Conservation (phyloP, 2,888 invertebrate species). For the Mechanitis mazaeus region DNA sequence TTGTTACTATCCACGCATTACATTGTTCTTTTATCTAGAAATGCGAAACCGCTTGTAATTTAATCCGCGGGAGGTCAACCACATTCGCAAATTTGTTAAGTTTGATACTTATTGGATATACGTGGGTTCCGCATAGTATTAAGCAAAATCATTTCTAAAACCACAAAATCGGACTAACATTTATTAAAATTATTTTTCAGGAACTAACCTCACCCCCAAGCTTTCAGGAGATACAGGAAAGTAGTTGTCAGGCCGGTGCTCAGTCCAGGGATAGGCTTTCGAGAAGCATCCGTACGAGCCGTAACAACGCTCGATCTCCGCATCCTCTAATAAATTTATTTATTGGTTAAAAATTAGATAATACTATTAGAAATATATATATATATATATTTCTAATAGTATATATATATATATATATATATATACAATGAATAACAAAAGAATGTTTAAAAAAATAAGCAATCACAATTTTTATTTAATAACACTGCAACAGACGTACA, state of each 20-base stretch:
- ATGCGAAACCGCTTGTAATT: too few species aligned
- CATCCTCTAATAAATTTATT: slow-evolving; percentile 49
- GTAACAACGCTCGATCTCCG: slow-evolving; percentile 81
- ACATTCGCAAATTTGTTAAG: too few species aligned
- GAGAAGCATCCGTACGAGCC: slow-evolving; percentile 89
- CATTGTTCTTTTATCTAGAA: too few species aligned
- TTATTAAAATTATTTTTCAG: too few species aligned
- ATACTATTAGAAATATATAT: slow-evolving; percentile 10
- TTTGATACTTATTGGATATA: too few species aligned
- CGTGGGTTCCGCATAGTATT: neutral
- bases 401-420: slow-evolving; percentile 3
- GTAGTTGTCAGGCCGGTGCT: slow-evolving; percentile 85
- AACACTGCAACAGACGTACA: too few species aligned
- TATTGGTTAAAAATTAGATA: slow-evolving; percentile 6
- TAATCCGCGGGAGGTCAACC: too few species aligned
- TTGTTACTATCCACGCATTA: neutral
- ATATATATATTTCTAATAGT: too few species aligned
- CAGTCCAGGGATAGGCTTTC: slow-evolving; percentile 86
- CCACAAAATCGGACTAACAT: too few species aligned
- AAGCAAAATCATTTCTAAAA: too few species aligned
- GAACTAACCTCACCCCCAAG: slow-evolving; percentile 70
- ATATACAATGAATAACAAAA: slow-evolving; percentile 12
- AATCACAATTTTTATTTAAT: too few species aligned
- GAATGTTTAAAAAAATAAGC: slow-evolving; percentile 13
- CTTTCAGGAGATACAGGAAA: slow-evolving; percentile 84